A percentile compares a stretch with the other conserved stretches of the same genome.
These are phyloP conservation scores for Bolinopsis microptera DNA, from an alignment of 37 sponge, comb jelly and placozoan genomes.

Conservation along the genomic window DNA sequence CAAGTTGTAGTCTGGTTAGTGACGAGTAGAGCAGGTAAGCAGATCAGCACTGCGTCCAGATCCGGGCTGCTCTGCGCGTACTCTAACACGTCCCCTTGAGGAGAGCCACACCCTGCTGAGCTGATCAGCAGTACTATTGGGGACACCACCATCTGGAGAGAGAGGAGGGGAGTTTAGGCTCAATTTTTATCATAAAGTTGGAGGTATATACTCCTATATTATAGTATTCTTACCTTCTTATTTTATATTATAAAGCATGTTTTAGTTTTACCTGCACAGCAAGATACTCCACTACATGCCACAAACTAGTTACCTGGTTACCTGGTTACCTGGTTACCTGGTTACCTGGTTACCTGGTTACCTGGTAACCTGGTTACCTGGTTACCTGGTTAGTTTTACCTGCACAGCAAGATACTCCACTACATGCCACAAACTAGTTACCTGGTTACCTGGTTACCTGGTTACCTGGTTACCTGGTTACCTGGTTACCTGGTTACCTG, in stretches of 20 bases:
- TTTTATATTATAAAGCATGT: too few species aligned
- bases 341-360: too few species aligned
- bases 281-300: slow-evolving; percentile 18
- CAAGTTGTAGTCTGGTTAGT: slow-evolving; percentile 1
- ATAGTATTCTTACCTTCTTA: too few species aligned
- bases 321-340: too few species aligned
- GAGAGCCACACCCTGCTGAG: not conserved
- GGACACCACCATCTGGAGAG: slow-evolving; percentile 18
- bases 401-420: too few species aligned
- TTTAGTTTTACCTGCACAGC: slow-evolving; percentile 1
- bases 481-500: too few species aligned
- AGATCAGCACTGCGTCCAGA: not conserved
- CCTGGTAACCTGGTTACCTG: too few species aligned
- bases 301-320: too few species aligned
- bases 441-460: too few species aligned
- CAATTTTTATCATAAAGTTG: not conserved
- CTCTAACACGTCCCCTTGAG: slow-evolving; percentile 44
- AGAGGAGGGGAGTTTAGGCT: not conserved
- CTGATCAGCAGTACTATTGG: not conserved
- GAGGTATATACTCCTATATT: not conserved
- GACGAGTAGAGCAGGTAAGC: not conserved
- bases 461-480: too few species aligned
- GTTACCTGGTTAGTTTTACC: too few species aligned
- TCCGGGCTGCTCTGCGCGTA: not conserved
- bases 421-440: too few species aligned